phyloP scores from a whole-genome alignment of 2,113 vertebrate species.

The Capreolus pygargus region DNA sequence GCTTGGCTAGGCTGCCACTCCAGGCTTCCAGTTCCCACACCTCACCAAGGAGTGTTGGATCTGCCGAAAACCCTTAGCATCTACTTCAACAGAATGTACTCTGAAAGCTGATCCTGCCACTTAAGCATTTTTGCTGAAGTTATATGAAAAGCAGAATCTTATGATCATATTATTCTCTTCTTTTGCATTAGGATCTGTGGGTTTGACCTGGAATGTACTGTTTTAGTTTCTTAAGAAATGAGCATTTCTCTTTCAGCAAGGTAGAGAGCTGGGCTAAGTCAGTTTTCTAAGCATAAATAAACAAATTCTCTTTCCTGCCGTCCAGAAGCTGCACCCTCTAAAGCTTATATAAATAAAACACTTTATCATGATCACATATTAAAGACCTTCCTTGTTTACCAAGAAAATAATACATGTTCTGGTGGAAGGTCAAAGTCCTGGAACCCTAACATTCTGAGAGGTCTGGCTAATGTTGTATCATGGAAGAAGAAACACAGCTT shows the following conservation, averaged over 20 bases:
- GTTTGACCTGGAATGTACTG: not conserved
- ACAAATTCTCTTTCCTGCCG: not conserved
- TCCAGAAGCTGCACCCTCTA: not conserved
- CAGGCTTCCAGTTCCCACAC: not conserved
- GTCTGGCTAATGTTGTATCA: constrained; percentile 36
- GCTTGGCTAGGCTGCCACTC: not conserved
- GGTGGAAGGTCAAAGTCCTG: not conserved
- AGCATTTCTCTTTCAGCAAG: not conserved
- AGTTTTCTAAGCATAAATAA: not conserved
- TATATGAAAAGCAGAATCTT: not conserved
- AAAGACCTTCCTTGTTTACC: constrained; percentile 34
- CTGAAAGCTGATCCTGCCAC: not conserved
- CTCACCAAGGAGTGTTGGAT: not conserved
- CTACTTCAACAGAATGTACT: not conserved
- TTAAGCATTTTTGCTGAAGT: not conserved
- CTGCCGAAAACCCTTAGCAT: not conserved
- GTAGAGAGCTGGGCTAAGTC: not conserved
- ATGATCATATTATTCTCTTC: not conserved
- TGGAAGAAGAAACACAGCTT: constrained; percentile 3
- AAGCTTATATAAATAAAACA: not conserved
- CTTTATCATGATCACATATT: not conserved
- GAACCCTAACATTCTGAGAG: not conserved
- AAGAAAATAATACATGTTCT: not conserved
- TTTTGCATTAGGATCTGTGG: not conserved
- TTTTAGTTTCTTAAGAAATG: constrained; percentile 18